Base-by-base conservation (phyloP, 2,888 invertebrate genomes). In the Cerastis leucographa region DNA sequence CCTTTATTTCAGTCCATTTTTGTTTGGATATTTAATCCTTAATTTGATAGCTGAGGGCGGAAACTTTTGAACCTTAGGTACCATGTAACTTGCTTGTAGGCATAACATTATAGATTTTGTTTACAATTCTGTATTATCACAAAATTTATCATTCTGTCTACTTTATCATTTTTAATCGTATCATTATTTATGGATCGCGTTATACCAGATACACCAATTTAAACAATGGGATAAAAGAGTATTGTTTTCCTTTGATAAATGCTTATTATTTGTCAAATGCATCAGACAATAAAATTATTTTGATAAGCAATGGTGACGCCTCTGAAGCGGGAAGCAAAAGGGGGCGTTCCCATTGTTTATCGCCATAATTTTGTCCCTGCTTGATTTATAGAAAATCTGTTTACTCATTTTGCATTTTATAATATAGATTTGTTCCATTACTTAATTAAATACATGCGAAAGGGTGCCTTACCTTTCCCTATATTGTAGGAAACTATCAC, bases 401-500 rank as follows among this genome's bases (percentile, higher is more conserved):
- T 74, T 74, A 35, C 29, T 44, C 46, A 46, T 22, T 40, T 56
- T 40, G 12, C 44, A 8, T 29, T 2, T 25, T 46, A 46, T 12
- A 56, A 70, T 25, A 11, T 42, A 74, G 4, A 40, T 65, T 49
- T 74, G 22, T 81, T 73, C 17, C 12, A 74, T 80, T 73, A 8
- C 29, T 42, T 62, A 17, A 11, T 25, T 11, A 40, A 71, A 46
- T 35, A 35, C 35, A 35, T 35, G 35, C 35, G 1, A 35, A 35
- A 35, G 35, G 35, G 62, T 29, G 25, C 3, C 40, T 3, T 35
- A 40, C 62, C 25, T 62, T 40, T 35, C 29, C 1, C 14, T 46
- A 64, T 2, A 64, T 49, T 56, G 61, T 85, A 72, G 64, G 62
- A 79, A 83, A 85, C 71, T 87, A 87, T 87, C 86, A 87, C 86